These are phyloP conservation scores for Lepidochitona cinerea DNA, from an alignment of 2,888 invertebrate genomes.

Conservation along the genomic window DNA sequence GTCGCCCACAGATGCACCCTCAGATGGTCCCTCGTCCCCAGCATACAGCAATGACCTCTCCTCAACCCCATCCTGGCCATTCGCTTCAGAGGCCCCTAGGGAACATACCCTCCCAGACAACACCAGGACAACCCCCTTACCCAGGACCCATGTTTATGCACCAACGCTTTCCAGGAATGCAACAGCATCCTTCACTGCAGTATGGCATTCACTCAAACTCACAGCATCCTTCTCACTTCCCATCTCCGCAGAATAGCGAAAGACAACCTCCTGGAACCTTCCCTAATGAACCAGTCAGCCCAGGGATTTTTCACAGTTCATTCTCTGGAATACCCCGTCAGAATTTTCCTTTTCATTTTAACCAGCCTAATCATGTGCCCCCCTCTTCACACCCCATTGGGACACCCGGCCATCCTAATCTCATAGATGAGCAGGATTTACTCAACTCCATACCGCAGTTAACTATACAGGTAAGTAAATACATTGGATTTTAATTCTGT, in stretches of 20 bases:
- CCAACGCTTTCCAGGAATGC: background rate
- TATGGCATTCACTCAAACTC: background rate
- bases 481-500: too few species aligned
- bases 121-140: slow-evolving; percentile 15
- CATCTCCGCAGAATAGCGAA: background rate
- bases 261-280: background rate
- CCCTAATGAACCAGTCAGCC: background rate
- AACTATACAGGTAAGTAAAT: slow-evolving; percentile 41
- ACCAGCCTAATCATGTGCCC: slow-evolving; percentile 17
- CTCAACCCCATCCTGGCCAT: background rate
- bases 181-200: background rate
- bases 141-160: background rate
- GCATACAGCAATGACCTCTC: background rate
- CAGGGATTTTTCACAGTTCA: slow-evolving; percentile 30
- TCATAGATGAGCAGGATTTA: slow-evolving; percentile 34
- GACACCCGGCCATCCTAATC: too few species aligned
- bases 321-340: slow-evolving; percentile 17
- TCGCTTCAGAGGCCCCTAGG: background rate
- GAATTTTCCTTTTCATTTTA: background rate
- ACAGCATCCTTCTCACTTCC: slow-evolving; percentile 1
- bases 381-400: slow-evolving; percentile 7
- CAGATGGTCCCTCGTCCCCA: background rate
- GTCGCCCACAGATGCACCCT: background rate
- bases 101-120: slow-evolving; percentile 55
- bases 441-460: slow-evolving; percentile 45